Base-by-base conservation (phyloP, 2,888 invertebrate species). In the Drosophila nigricruria region DNA sequence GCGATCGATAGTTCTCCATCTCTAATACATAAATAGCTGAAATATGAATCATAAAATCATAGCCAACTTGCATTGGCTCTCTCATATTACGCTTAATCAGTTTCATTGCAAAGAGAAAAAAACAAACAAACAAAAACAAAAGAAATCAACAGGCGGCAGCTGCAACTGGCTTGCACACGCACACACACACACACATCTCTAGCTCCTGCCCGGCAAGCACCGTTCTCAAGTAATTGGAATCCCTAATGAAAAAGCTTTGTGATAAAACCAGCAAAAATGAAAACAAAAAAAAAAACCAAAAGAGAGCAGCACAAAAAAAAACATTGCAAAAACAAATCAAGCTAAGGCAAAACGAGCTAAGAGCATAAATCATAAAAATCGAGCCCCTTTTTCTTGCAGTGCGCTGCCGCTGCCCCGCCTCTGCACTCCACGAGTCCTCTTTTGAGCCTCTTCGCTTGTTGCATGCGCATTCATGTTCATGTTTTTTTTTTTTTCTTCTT, bases 41-140 rank as follows among this genome's bases (percentile, higher is more conserved):
- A 43, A 49, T 23, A 25, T 16, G 20, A 62, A 56, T 36, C 56
- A 38, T 12, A 27, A 34, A 23, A 54, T 53, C 43, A 60, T 52
- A 42, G 40, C 65, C 27, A 30, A 52, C n/a, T 10, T 3, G 16
- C 47, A 36, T 49, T 67, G 56, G 34, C 36, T 52, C 36, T 23
- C 34, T 86, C 88, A 75, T 64, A 83, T 88, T 86, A 80, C 83
- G 81, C 81, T 70, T 86, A 73, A 88, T 83, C 81, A 81, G 76
- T 83, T 81, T 40, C 42, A 65, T 69, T 58, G 75, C 66, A 58
- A 61, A 67, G 42, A 52, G 14, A 76, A 67, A 60, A 45, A 59
- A 68, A 63, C 62, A 27, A 47, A 50, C 20, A 77, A 45, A 59
- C 66, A 63, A 64, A 27, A 47, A 50, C 20, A 77, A 67, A 61